Base-by-base conservation (phyloP, 2,888 invertebrate genomes). In the Brenthis daphne region DNA sequence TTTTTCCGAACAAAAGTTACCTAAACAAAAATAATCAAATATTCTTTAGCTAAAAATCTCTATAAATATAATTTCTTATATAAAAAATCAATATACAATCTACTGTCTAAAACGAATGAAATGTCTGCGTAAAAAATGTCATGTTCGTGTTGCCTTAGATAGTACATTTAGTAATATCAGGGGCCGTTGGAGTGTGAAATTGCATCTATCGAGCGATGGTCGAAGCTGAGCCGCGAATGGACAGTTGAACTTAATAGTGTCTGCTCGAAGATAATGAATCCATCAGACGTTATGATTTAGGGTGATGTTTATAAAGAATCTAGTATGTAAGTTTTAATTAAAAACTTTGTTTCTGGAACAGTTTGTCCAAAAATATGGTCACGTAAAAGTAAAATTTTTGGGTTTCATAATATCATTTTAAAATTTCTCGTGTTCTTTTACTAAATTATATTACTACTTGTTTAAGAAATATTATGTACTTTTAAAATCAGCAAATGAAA, bases 111-210 rank as follows among this genome's bases (percentile, higher is more conserved):
- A 51, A 53, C 61, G 29, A 69, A 65, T 37, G 33, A 65, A 61
- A 57, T 51, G 51, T 51, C 61, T 65, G 51, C 16, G 50, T 57
- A 77, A 77, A 73, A 79, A 77, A 76, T 79, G 79, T 79, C 79
- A 80, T 80, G 67, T 72, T 76, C 77, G 71, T 74, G 75, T 77
- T 76, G 73, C 70, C 74, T 78, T 75, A 79, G 80, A 77, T 73
- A 76, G 77, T 75, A 78, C 79, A 79, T 79, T 83, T 79, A 81
- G 85, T 80, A 85, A 87, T 87, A 87, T 86, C 85, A 81, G 78
- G 54, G 81, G 70, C 78, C 81, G 82, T 80, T 79, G 84, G 80
- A 74, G 83, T 86, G 87, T 84, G 87, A 87, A 87, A 88, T 87
- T 88, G 85, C 84, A 81, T 81, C 78, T 82, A 79, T 81, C 81